Percentiles rank a stretch among this genome's conserved stretches.
These are phyloP conservation scores for Nesidiocoris tenuis DNA, from an alignment of 2,888 invertebrate genomes.

Conservation along the genomic window DNA sequence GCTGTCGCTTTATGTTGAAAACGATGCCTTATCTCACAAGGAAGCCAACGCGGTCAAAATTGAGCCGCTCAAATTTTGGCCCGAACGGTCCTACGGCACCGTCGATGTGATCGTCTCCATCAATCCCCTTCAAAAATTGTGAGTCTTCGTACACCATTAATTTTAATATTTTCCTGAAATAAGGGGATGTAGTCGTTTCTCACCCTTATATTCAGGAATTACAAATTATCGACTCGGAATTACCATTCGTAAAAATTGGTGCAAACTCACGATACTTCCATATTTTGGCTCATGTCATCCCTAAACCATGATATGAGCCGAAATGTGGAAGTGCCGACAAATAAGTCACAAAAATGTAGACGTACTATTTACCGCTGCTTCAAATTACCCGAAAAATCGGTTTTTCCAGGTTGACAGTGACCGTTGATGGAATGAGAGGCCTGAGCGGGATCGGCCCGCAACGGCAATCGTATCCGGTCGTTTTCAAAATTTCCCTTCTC, in stretches of 20 bases:
- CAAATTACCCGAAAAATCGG: no score
- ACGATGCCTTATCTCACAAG: not conserved
- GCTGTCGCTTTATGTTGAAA: constrained; percentile 48
- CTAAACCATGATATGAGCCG: no score
- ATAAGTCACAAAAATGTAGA: no score
- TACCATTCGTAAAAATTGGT: no score
- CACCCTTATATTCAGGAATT: no score
- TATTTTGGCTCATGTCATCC: no score
- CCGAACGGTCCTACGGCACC: constrained; percentile 39
- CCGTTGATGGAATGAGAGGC: constrained; percentile 51
- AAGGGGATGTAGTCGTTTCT: no score
- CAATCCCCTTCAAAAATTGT: constrained; percentile 45
- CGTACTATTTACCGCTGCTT: no score
- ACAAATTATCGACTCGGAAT: no score
- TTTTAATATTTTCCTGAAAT: not conserved
- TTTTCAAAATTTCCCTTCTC: constrained; percentile 52
- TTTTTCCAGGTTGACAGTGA: constrained; percentile 50
- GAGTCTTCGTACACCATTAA: constrained; percentile 23
- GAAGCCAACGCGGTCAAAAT: not conserved
- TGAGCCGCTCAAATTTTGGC: constrained; percentile 35
- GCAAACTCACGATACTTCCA: no score
- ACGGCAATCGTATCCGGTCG: constrained; percentile 50
- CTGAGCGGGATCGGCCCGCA: constrained; percentile 52
- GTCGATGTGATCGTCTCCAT: constrained; percentile 29
- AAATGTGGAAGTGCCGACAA: no score